phyloP scores from a whole-genome alignment of 2,888 invertebrate species.

The Lasioglossum pauxillum region DNA sequence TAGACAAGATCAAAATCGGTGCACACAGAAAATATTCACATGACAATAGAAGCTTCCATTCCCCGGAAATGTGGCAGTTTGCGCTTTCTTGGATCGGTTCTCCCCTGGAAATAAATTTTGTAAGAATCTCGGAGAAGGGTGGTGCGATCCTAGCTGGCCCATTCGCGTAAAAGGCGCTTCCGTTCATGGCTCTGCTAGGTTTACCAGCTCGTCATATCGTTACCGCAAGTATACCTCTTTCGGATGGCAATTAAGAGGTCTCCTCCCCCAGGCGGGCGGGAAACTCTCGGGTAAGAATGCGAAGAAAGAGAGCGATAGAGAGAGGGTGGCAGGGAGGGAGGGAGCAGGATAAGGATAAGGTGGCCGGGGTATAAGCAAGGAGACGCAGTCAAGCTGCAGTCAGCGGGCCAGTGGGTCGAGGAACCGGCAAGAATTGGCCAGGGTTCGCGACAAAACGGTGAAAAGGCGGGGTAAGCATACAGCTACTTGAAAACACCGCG shows the following conservation, averaged over 20 bases:
- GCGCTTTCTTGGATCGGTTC: neutral
- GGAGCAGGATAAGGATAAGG: neutral
- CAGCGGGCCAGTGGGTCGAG: neutral
- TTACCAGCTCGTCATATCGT: neutral
- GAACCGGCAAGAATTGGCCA: constrained; percentile 14
- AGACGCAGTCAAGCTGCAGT: neutral
- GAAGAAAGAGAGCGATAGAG: neutral
- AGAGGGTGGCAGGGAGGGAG: no score
- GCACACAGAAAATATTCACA: no score
- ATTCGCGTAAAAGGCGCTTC: neutral
- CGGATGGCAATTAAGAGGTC: constrained; percentile 7
- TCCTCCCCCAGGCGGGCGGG: neutral
- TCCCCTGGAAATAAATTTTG: neutral
- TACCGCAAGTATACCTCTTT: neutral
- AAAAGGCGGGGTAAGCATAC: constrained; percentile 24
- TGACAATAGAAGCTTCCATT: neutral
- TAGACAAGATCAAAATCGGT: no score
- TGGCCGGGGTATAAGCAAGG: neutral
- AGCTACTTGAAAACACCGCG: constrained; percentile 26
- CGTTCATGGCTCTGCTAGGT: neutral
- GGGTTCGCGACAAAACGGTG: constrained; percentile 11
- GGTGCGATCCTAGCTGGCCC: neutral
- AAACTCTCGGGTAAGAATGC: neutral
- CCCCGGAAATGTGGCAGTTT: neutral
- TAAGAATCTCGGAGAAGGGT: neutral